phyloP scores from a whole-genome alignment of 2,797 vertebrate genomes.

The Echeneis naucrates region DNA sequence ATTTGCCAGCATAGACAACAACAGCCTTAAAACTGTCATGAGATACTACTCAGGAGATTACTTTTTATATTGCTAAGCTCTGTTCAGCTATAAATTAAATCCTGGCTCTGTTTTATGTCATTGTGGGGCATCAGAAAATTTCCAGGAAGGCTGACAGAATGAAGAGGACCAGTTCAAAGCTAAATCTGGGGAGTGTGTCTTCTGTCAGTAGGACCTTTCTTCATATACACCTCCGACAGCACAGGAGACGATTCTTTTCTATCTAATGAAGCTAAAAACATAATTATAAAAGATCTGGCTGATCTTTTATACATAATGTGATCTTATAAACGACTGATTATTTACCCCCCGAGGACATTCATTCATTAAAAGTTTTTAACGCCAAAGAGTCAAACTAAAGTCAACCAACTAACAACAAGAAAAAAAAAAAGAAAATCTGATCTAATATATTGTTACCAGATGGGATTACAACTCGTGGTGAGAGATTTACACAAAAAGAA shows the following conservation, averaged over 20 bases:
- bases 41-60: slow-evolving; percentile 12
- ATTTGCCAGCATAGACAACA: neutral
- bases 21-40: slow-evolving; percentile 4
- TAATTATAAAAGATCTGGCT: slow-evolving; percentile 38
- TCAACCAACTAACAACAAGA: neutral
- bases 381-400: slow-evolving; percentile 54
- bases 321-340: slow-evolving; percentile 46
- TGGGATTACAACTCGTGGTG: neutral
- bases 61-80: slow-evolving; percentile 1
- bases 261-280: slow-evolving; percentile 31
- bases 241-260: neutral
- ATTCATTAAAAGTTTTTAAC: slow-evolving; percentile 67
- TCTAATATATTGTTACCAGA: neutral
- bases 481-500: neutral
- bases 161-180: neutral
- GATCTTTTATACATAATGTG: slow-evolving; percentile 52
- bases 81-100: slow-evolving; percentile 7
- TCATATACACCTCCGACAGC: neutral
- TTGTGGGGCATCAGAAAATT: neutral
- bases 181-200: slow-evolving; percentile 1
- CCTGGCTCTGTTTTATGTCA: neutral
- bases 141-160: neutral
- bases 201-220: slow-evolving; percentile 3
- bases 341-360: slow-evolving; percentile 20
- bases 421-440: neutral